These are phyloP conservation scores for Sciurus carolinensis DNA, from an alignment of 2,797 vertebrate species.

Conservation along the genomic window DNA sequence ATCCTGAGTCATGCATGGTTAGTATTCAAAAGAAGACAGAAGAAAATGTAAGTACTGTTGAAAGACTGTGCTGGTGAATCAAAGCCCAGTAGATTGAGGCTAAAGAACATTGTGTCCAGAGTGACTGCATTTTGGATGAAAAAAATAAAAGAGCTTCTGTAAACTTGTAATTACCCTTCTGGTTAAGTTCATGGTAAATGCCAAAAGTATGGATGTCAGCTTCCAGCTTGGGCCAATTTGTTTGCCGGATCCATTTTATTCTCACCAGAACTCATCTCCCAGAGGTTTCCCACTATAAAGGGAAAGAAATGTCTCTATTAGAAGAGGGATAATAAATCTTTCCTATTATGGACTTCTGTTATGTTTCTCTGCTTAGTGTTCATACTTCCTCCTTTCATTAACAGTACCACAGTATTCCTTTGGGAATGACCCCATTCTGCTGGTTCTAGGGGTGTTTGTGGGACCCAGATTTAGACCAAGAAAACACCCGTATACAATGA, in stretches of 20 bases:
- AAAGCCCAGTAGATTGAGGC: slow-evolving; percentile 49
- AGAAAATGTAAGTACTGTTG: slow-evolving; percentile 33
- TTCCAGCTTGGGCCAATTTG: slow-evolving; percentile 60
- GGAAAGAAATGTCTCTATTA: slow-evolving; percentile 28
- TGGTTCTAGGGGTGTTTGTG: not conserved
- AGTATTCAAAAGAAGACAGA: slow-evolving; percentile 52
- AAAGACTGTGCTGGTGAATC: slow-evolving; percentile 61
- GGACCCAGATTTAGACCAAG: not conserved
- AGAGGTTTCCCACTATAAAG: slow-evolving; percentile 32
- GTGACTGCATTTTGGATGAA: slow-evolving; percentile 62
- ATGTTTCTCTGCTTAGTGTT: slow-evolving; percentile 1
- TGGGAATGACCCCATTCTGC: not conserved
- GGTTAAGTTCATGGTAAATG: slow-evolving; percentile 24
- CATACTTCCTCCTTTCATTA: slow-evolving; percentile 39
- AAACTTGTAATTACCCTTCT: slow-evolving; percentile 70
- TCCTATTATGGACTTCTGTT: not conserved
- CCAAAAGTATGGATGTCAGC: slow-evolving; percentile 7
- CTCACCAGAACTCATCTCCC: slow-evolving; percentile 60
- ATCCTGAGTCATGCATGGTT: slow-evolving; percentile 41
- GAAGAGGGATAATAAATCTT: slow-evolving; percentile 23
- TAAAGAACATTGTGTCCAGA: slow-evolving; percentile 65
- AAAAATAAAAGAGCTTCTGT: slow-evolving; percentile 67
- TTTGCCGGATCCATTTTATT: slow-evolving; percentile 62
- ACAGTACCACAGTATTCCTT: not conserved
- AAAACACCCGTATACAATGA: not conserved